Base-by-base conservation (phyloP, 2,113 vertebrate species). In the Garra rufa region DNA sequence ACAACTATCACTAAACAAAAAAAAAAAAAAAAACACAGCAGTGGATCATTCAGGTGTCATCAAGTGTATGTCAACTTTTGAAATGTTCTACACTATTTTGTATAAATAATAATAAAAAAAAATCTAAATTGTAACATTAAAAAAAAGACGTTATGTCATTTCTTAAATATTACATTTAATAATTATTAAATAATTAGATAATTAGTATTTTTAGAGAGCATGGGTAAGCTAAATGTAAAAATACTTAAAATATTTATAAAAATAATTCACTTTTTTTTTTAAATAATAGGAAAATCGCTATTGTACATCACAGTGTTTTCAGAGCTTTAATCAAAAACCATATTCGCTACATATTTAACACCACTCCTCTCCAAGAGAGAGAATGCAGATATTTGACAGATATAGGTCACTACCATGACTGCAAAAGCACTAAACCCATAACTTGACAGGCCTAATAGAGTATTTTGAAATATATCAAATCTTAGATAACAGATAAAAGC, bases 321-420 rank as follows among this genome's bases (percentile, higher is more conserved):
- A 43, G 34, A 70, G 19, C 67, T 70, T 43, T 13, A 43, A 13
- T 38, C 1, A 34, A 38, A 21, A 69, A 21, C 1, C 17, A 41
- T 43, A 70, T 43, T 70, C 10, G 19, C 4, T 70, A 41, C 67
- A n/a, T 59, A 24, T 59, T 59, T 24, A 59, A 59, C 3, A 24
- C n/a, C 10, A 52, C 50, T 52, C 17, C 0, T 10, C n/a, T 59
- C 57, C 57, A 59, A 24, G 57, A 24, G n/a, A 13, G 38, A n/a
- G 67, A 70, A 70, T 11, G n/a, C 9, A 67, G 15, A 70, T 43
- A n/a, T 69, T 69, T 69, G 65, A 69, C 17, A 69, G 9, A 69
- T 38, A 69, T 69, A 41, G 65, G 30, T 69, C 65, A 69, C 65
- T 21, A 69, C 65, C 19, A 19, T 69, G 34, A 69, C 65, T 30